Evolutionary conservation across 2,113 vertebrate genomes (phyloP), one percentile per base, ranked within the genome.

Genomic region (Callipepla californica): DNA sequence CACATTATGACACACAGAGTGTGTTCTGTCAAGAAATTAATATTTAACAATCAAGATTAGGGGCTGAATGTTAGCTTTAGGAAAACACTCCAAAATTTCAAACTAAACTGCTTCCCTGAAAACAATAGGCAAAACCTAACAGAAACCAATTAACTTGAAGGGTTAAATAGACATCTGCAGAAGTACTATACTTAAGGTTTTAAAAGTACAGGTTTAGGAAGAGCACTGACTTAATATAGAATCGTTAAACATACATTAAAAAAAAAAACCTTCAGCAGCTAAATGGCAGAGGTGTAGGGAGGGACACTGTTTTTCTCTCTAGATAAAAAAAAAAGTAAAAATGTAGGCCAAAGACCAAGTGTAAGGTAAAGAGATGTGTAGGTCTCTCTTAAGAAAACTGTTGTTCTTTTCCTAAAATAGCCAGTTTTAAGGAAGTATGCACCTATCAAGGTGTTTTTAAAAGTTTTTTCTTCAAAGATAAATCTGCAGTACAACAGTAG

Each of bases 121-220:
- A 93, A 93, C 67, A 92, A 80, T 74, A 89, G 63, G 22, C 61
- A 87, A 82, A 92, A 15, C 42, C 59, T 66, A 93, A 94, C 47
- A 94, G 92, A 95, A 96, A 96, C 92, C 94, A 96, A 94, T 93
- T 93, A 85, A 82, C 81, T 77, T 95, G 59, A 80, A 73, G 72
- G 22, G 85, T 91, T 91, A 93, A 93, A 85, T 38, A 94, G 91
- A 87, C 85, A 70, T 87, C 94, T 87, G 25, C 40, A 89, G 74
- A 92, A 94, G 81, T 91, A 67, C 84, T 87, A 57, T 85, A 92
- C 81, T 96, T 92, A 80, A 94, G 38, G 12, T 42, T 91, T 94
- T 67, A 76, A 94, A 96, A 94, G 67, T 59, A 94, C 34, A 77
- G 84, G 38, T 74, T 93, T 85, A 85, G 84, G 75, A 94, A 93